These are phyloP conservation scores for Chymomyza fuscimana DNA, from an alignment of 2,888 invertebrate species.

Conservation along the genomic window DNA sequence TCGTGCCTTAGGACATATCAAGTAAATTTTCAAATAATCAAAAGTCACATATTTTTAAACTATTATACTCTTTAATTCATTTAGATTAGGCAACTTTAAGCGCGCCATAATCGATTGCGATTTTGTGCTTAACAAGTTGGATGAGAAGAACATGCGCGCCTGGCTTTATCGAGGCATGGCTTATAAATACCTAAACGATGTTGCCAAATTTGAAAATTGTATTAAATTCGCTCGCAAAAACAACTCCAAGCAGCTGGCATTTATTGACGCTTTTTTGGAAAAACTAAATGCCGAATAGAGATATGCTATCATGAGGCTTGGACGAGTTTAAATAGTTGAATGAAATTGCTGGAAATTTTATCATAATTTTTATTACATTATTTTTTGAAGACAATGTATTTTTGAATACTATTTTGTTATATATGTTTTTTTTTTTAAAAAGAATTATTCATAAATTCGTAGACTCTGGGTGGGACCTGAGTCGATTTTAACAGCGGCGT, in stretches of 20 bases:
- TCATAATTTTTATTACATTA: too few relatives aligned
- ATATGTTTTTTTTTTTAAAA: too few relatives aligned
- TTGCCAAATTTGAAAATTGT: slow-evolving; percentile 82
- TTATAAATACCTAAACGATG: slow-evolving; percentile 83
- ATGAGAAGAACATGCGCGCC: slow-evolving; percentile 87
- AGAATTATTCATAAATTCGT: too few relatives aligned
- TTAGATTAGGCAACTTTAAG: slow-evolving; percentile 80
- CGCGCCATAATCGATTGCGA: slow-evolving; percentile 87
- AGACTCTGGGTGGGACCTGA: too few relatives aligned
- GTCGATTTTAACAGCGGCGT: too few relatives aligned
- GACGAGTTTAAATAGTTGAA: too few relatives aligned
- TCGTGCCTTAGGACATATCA: slow-evolving; percentile 83
- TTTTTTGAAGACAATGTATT: too few relatives aligned
- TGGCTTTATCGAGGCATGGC: slow-evolving; percentile 88
- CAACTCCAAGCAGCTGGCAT: slow-evolving; percentile 84
- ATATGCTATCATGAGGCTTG: not conserved
- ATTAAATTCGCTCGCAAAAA: slow-evolving; percentile 83
- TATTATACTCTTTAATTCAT: not conserved
- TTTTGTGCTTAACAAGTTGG: slow-evolving; percentile 85
- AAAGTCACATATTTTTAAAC: not conserved
- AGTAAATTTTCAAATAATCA: slow-evolving; percentile 52
- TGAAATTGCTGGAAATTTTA: too few relatives aligned
- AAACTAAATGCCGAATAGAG: slow-evolving; percentile 58
- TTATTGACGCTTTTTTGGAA: slow-evolving; percentile 83
- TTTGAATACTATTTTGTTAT: too few relatives aligned